Base-by-base conservation (phyloP, 2,888 invertebrate genomes). In the Drosophila meridiana region DNA sequence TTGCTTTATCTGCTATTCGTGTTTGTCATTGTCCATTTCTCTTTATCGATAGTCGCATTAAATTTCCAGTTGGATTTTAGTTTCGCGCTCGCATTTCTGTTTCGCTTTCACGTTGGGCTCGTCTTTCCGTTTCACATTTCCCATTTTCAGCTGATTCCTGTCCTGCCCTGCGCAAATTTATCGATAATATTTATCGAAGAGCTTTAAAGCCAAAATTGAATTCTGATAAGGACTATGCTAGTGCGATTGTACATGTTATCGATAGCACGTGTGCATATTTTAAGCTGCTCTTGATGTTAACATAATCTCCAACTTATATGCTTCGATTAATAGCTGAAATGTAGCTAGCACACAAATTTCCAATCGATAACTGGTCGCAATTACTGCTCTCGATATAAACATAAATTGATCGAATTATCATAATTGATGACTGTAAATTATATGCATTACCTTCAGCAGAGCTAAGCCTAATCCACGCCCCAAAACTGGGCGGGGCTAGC, bases 1-100 rank as follows among this genome's bases (percentile, higher is more conserved):
- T 38, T 80, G 80, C 80, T 72, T 83, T 85, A 85, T 82, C 83
- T 82, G 78, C 45, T 67, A 57, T 80, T 69, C 76, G 66, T 76
- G 83, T 77, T 61, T 48, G 57, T 57, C 57, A 43, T 58, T 68
- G 68, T 77, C 61, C 50, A 42, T 42, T 55, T 13, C 20, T 45
- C 75, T 70, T 70, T 77, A 75, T 72, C 69, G 56, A 56, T 56
- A 42, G 65, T 43, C 67, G 47, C 55, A 84, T 84, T 82, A 73
- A 79, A 67, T 75, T 82, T 71, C 66, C 64, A 52, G 56, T 50
- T 38, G 32, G 56, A 32, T 42, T 64, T 36, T 8, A 32, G 53
- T 48, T 58, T 65, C 66, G 69, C 47, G 63, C 61, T 79, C 38
- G 38, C 28, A 14, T 28, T 69, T 56, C 20, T 50, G 53, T 56